Base-by-base conservation (phyloP, 1,140 invertebrate genomes). In the Hypsibius dujardini region DNA sequence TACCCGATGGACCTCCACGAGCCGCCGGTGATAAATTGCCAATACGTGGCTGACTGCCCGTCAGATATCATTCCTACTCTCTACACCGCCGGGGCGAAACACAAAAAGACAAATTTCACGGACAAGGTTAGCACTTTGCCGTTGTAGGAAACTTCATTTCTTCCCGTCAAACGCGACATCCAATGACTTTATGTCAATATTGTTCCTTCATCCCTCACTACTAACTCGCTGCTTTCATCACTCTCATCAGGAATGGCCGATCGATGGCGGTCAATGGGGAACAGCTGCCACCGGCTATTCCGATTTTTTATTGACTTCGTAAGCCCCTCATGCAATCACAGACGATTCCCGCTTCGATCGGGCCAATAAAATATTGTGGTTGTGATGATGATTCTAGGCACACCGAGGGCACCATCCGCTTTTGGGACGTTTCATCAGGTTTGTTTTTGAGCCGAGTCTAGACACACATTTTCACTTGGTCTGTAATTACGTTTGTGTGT, bases 1-100 rank as follows among this genome's bases (percentile, higher is more conserved):
- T 97, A 98, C 84, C 90, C 95, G 59, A 97, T 98, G 92, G 94
- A 98, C 82, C 85, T 98, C 74, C 95, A 98, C 81, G 94, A 97
- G 82, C 94, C 91, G 71, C 89, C 92, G 47, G 92, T 98, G 71
- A 96, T 94, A 69, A 92, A 88, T 81, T 94, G 93, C 80, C 86
- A 87, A 71, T 98, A 98, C 83, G 87, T 95, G 77, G 92, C 92
- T 56, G 93, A 98, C 82, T 98, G 94, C 81, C 94, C 94, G 47
- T 89, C 89, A 70, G 95, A 98, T 82, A 84, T 99, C 76, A 95
- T 98, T 75, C 90, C 90, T 70, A 90, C 90, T 56, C 87, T 94
- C 77, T 93, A 93, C 80, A 89, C 89, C 7, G 89, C 92, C 73
- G 91, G 91, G 1, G 86, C 87, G 2, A 84, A 85, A 75, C 62